Evolutionary conservation across 2,797 vertebrate species (phyloP).

Genomic region (Perodicticus potto): DNA sequence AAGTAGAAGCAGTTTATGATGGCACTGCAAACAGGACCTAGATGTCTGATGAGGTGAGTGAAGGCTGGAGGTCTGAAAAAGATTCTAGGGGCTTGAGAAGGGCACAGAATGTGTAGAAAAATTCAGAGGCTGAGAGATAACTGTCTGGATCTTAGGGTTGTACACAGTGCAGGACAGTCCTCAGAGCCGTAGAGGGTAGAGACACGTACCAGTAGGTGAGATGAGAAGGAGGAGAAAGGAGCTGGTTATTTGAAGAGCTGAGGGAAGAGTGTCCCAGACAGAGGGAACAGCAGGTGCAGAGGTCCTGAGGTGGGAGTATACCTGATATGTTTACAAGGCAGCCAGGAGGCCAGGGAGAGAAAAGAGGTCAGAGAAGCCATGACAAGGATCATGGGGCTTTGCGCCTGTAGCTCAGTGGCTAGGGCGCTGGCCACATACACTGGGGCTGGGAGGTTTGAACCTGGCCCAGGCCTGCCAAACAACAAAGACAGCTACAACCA

Average conservation of each 20-base stretch:
- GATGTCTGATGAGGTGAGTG: conserved; percentile 83
- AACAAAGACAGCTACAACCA: too few relatives aligned
- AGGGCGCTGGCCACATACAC: too few relatives aligned
- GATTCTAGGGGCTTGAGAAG: neutral
- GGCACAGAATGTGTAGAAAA: conserved; percentile 4
- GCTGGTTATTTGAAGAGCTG: neutral
- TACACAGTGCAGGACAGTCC: neutral
- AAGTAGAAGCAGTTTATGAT: conserved; percentile 83
- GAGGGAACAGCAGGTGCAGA: neutral
- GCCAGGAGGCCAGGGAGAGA: neutral
- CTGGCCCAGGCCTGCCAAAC: too few relatives aligned
- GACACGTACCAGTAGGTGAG: conserved; percentile 49
- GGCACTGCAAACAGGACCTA: conserved; percentile 83
- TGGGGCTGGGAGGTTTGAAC: too few relatives aligned
- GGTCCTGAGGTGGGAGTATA: neutral
- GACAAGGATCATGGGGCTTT: neutral
- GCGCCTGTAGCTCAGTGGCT: too few relatives aligned
- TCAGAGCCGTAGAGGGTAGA: neutral
- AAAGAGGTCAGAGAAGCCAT: neutral
- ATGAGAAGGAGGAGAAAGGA: conserved; percentile 77
- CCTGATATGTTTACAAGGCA: neutral
- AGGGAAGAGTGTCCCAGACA: neutral
- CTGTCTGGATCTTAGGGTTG: neutral
- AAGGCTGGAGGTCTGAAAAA: conserved; percentile 37
- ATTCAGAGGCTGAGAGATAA: neutral